Percentiles rank a stretch among this genome's conserved stretches.
These are phyloP conservation scores for Pelobates fuscus DNA, from an alignment of 2,113 vertebrate species.

Conservation along the genomic window DNA sequence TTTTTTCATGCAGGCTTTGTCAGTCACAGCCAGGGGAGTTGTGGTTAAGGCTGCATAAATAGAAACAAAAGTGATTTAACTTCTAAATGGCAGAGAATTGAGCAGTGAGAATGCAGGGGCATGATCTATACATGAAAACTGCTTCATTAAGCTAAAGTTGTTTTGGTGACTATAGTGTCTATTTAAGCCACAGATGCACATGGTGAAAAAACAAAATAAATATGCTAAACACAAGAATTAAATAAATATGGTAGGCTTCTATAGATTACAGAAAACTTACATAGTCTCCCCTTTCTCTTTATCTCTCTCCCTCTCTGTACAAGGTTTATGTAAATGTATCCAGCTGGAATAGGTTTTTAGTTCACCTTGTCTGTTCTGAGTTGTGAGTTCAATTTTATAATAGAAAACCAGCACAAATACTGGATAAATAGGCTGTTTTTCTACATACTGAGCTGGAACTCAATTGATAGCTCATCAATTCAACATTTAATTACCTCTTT, in stretches of 20 bases:
- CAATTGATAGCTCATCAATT: constrained; percentile 48
- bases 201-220: not conserved
- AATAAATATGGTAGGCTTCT: not conserved
- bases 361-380: constrained; percentile 35
- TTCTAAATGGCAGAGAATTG: no score
- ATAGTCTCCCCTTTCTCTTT: no score
- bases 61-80: no score
- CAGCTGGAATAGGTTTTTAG: constrained; percentile 29
- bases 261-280: not conserved
- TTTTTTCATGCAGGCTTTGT: no score
- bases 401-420: constrained; percentile 34
- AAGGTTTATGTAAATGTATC: constrained; percentile 26
- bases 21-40: no score
- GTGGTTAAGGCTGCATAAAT: no score
- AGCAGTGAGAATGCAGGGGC: no score
- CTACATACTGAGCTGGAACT: constrained; percentile 41
- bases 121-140: no score
- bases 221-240: not conserved
- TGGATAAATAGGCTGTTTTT: constrained; percentile 43
- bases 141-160: no score
- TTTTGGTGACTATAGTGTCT: no score
- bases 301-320: not conserved
- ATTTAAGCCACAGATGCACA: not conserved
- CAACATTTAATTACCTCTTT: constrained; percentile 46
- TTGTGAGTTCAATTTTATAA: constrained; percentile 42